These are phyloP conservation scores for Papilio xuthus DNA, from an alignment of 1,140 invertebrate genomes.

Conservation along the genomic window DNA sequence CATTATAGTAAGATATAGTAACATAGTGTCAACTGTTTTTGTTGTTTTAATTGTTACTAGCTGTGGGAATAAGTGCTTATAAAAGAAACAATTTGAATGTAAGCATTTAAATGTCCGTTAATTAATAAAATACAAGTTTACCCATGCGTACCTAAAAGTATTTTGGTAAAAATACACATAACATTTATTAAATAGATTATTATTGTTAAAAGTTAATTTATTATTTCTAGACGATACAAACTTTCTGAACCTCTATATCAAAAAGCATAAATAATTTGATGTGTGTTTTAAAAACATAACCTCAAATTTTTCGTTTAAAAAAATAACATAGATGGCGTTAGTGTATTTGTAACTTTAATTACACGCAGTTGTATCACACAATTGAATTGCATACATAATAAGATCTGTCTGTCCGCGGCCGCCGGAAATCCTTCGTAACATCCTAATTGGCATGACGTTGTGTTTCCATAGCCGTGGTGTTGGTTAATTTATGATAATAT, in stretches of 20 bases:
- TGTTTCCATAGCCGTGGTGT: conserved; percentile 23
- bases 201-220: too few species aligned
- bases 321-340: background rate
- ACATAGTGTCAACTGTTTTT: background rate
- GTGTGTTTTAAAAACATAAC: background rate
- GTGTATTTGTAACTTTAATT: conserved; percentile 1
- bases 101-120: too few species aligned
- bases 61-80: too few species aligned
- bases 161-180: background rate
- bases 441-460: conserved; percentile 50
- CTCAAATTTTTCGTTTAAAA: background rate
- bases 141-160: too few species aligned
- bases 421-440: conserved; percentile 54
- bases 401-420: conserved; percentile 36
- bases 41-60: background rate
- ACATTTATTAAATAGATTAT: background rate
- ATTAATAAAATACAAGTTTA: too few species aligned
- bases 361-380: conserved; percentile 41
- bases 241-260: background rate
- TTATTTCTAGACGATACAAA: background rate
- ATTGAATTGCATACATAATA: conserved; percentile 42
- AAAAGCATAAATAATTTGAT: background rate
- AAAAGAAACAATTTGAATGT: too few species aligned
- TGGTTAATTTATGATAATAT: conserved; percentile 25
- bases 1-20: too few species aligned